phyloP scores from a whole-genome alignment of 2,797 vertebrate genomes.

The Harpagifer antarcticus region DNA sequence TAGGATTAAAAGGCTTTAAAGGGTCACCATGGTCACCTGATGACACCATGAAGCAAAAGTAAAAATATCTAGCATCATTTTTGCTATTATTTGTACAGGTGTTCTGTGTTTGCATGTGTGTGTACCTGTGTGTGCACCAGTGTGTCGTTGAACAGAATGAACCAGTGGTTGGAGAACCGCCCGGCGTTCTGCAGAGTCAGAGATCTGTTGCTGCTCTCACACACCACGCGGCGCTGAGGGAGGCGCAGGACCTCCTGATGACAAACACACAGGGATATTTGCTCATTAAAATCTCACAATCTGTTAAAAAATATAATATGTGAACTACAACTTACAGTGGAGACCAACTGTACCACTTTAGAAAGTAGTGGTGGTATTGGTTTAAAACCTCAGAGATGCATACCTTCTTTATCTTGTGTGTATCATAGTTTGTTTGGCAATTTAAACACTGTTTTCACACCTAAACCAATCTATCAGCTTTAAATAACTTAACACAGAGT shows the following conservation, averaged over 20 bases:
- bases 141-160: slow-evolving; percentile 96
- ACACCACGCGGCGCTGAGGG: slow-evolving; percentile 92
- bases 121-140: slow-evolving; percentile 96
- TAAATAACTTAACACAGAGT: slow-evolving; percentile 16
- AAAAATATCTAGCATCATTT: not conserved
- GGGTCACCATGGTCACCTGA: too few relatives aligned
- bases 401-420: slow-evolving; percentile 1
- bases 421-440: not conserved
- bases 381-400: not conserved
- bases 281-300: not conserved
- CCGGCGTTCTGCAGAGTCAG: slow-evolving; percentile 93
- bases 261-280: slow-evolving; percentile 8
- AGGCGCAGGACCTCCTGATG: slow-evolving; percentile 91
- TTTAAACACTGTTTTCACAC: not conserved
- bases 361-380: not conserved
- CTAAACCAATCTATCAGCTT: not conserved
- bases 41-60: too few relatives aligned
- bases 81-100: not conserved
- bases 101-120: not conserved
- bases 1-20: not conserved
- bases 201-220: slow-evolving; percentile 93
- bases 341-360: not conserved
- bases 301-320: not conserved
- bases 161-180: slow-evolving; percentile 96
- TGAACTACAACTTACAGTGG: not conserved